Conservation (phyloP, 2,797 vertebrate species). For the Manis javanica region DNA sequence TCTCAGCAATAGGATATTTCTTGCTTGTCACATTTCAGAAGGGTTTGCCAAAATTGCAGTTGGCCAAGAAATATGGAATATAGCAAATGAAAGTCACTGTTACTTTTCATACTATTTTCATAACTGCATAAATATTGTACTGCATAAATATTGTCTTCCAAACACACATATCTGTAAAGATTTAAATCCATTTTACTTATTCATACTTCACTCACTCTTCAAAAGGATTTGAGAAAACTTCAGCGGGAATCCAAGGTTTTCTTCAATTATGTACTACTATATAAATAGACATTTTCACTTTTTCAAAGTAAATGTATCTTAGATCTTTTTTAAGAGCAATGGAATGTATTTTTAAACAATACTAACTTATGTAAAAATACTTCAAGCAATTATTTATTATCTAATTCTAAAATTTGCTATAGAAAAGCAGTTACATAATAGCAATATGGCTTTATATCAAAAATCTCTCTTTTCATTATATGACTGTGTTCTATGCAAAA, state of each 20-base stretch:
- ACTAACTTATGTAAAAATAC: not conserved
- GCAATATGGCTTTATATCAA: not conserved
- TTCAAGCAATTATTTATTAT: not conserved
- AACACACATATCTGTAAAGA: not conserved
- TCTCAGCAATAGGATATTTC: not conserved
- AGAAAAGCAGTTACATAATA: not conserved
- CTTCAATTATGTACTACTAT: not conserved
- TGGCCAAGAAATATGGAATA: not conserved
- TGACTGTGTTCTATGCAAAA: not conserved
- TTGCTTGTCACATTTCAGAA: not conserved
- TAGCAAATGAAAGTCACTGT: not conserved
- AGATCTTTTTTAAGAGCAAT: not conserved
- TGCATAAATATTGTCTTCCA: not conserved
- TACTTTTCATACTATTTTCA: not conserved
- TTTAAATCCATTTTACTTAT: not conserved
- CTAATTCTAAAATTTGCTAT: not conserved
- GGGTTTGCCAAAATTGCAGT: not conserved
- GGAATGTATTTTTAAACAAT: not conserved
- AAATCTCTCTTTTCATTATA: not conserved
- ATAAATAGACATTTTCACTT: not conserved
- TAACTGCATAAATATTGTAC: not conserved
- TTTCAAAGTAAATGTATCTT: constrained; percentile 12
- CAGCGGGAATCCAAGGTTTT: not conserved
- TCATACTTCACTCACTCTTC: not conserved
- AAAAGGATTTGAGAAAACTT: not conserved